Base-by-base conservation (phyloP, 2,888 invertebrate genomes). In the Tinea pellionella region DNA sequence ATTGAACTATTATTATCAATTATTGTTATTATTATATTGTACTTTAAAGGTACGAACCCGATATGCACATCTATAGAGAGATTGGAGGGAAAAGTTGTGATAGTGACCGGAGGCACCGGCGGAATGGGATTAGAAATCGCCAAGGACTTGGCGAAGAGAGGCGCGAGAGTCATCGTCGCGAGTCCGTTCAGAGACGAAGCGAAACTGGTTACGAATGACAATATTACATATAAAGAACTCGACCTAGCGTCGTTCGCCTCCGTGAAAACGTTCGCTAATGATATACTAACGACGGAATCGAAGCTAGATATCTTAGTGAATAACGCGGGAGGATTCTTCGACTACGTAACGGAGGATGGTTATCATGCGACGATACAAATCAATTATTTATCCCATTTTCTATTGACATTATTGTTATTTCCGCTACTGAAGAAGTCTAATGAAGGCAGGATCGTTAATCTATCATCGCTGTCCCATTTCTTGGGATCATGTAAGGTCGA, bases 361-460 rank as follows among this genome's bases (percentile, higher is more conserved):
- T 78, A 97, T 63, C 96, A 97, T 73, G 83, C 92, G 63, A 94
- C 94, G 8, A 95, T 97, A 93, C 96, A 94, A 59, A 95, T 96
- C 1, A 98, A 98, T 77, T 95, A 97, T 70, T 96, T 94, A 74
- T 98, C 98, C 0, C 94, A 96, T 11, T 98, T 97, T 75, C 87
- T 98, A 30, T 85, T 98, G 59, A 97, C 97, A 0, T 93, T 96
- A 73, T 89, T 98, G 32, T 89, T 98, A 42, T 90, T 96, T 65
- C 95, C 94, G 80, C 80, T 95, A 63, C 71, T 96, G 64, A 93
- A 91, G 73, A 90, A 89, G 69, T 90, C 91, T 9, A 89, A 90
- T 12, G 92, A 93, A 4, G 90, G 93, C 61, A 90, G 96, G 62
- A 90, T 96, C 0, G 90, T 96, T 0, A 90, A 94, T 24, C 94